Percentiles rank a stretch among this genome's conserved stretches.
Evolutionary conservation across 2,113 vertebrate genomes (phyloP).

Genomic region (Indicator maculatus): DNA sequence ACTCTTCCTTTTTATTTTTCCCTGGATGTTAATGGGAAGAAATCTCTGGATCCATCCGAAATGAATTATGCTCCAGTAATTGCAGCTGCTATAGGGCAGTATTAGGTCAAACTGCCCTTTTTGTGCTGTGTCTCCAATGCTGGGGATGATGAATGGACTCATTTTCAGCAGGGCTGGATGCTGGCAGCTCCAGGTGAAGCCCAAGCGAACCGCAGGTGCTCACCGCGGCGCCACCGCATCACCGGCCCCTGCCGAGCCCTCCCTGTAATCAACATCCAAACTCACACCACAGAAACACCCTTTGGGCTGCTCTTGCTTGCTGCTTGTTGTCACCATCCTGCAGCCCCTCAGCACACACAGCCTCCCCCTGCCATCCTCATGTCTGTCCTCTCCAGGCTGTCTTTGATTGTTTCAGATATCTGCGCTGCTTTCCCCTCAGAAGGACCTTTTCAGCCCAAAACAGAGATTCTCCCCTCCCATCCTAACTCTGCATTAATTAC

Average conservation of each 20-base stretch:
- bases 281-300: neutral
- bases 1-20: neutral
- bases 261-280: neutral
- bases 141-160: slow-evolving; percentile 57
- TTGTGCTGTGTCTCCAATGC: slow-evolving; percentile 22
- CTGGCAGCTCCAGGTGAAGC: slow-evolving; percentile 19
- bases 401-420: neutral
- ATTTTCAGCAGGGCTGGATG: slow-evolving; percentile 37
- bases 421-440: neutral
- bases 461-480: neutral
- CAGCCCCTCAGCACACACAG: neutral
- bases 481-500: neutral
- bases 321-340: neutral
- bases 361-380: neutral
- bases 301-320: neutral
- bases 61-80: slow-evolving; percentile 60
- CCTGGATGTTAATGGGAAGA: slow-evolving; percentile 30
- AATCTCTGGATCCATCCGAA: slow-evolving; percentile 51
- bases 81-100: slow-evolving; percentile 52
- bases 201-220: neutral
- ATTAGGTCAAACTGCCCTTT: slow-evolving; percentile 65
- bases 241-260: neutral
- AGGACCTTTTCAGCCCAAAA: neutral
- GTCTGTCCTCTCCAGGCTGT: neutral
- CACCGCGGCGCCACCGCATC: accelerated